These are phyloP conservation scores for Calameuta filiformis DNA, from an alignment of 2,888 invertebrate species.

Conservation along the genomic window DNA sequence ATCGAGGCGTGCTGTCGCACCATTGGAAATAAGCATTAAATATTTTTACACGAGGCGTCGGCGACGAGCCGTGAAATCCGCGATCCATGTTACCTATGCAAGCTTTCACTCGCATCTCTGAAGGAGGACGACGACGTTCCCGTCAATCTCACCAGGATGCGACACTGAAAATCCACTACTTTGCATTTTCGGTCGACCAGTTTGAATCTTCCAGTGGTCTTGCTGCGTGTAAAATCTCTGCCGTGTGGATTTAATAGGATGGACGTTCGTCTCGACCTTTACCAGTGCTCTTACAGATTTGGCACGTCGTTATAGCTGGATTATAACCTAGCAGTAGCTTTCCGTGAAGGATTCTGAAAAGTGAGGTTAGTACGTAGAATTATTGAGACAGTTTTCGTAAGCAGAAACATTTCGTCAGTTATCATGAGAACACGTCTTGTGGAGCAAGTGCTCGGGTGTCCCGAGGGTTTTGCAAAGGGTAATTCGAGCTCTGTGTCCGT, in stretches of 20 bases:
- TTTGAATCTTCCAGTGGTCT: neutral
- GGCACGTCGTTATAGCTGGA: conserved; percentile 56
- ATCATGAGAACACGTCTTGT: conserved; percentile 16
- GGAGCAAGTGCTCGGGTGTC: neutral
- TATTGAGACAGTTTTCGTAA: neutral
- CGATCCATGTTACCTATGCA: conserved; percentile 27
- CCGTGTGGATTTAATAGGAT: neutral
- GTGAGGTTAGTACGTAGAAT: neutral
- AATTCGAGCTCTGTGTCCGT: conserved; percentile 38
- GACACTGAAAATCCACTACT: neutral
- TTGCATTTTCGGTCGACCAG: neutral
- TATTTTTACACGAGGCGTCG: conserved; percentile 3
- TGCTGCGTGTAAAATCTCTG: neutral
- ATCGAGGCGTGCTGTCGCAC: conserved; percentile 16
- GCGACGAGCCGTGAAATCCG: neutral
- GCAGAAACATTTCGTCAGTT: conserved; percentile 13
- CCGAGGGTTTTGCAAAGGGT: conserved; percentile 11
- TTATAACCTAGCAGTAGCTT: conserved; percentile 47
- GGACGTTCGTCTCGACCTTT: conserved; percentile 25
- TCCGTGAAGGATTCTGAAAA: neutral
- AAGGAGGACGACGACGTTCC: neutral
- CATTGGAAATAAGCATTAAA: conserved; percentile 15
- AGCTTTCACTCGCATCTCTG: conserved; percentile 17
- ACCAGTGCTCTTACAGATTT: conserved; percentile 44
- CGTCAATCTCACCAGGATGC: neutral